Percentiles rank a stretch among this genome's conserved stretches.
Conservation (phyloP, 2,113 vertebrate species). For the Sinosuthora webbiana region DNA sequence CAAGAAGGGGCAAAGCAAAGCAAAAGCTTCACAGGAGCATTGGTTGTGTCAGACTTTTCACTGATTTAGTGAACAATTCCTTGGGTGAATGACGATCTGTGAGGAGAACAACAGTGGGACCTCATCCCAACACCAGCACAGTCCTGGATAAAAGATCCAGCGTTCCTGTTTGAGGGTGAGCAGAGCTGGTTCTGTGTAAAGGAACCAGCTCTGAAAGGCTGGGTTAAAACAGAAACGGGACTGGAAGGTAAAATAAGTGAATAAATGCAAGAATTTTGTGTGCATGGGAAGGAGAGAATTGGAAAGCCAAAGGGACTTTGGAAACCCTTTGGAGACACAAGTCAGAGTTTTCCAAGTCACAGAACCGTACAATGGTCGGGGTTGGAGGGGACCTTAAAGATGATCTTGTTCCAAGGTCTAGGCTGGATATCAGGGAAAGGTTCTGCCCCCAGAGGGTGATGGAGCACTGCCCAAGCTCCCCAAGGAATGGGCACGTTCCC, state of each 20-base stretch:
- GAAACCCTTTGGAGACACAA: background rate
- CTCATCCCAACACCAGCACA: too few species aligned
- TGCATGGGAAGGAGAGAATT: background rate
- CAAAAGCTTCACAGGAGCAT: background rate
- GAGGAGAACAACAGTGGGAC: background rate
- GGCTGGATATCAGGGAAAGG: background rate
- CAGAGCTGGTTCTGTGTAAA: background rate
- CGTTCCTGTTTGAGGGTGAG: background rate
- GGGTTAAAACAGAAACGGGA: background rate
- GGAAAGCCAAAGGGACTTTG: background rate
- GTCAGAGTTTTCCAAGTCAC: background rate
- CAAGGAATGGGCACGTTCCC: rapidly evolving
- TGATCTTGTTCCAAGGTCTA: background rate
- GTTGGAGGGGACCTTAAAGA: background rate
- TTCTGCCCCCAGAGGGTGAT: background rate
- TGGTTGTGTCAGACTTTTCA: background rate
- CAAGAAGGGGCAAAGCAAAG: background rate
- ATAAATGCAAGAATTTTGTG: background rate
- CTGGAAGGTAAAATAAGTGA: background rate
- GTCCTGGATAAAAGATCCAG: background rate
- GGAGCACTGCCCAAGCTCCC: background rate
- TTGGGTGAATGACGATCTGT: background rate
- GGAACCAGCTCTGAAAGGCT: background rate
- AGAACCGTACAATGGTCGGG: too few species aligned
- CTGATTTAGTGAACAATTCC: background rate